These are phyloP conservation scores for Stenodera caucasica DNA, from an alignment of 2,888 invertebrate genomes.

Conservation along the genomic window DNA sequence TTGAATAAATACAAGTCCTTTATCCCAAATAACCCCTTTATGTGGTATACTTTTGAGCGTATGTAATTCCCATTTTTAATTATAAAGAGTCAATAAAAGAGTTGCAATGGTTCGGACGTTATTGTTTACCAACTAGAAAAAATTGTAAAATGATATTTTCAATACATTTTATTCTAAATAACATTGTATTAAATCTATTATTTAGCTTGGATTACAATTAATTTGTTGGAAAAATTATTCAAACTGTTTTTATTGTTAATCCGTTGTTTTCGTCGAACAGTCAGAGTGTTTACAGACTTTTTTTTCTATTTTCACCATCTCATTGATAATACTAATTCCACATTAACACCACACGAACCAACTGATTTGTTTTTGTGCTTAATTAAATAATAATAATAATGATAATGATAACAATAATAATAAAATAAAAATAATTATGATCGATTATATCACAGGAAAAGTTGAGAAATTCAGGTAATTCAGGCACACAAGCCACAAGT, in stretches of 20 bases:
- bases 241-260: background rate
- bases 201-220: background rate
- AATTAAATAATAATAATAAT: background rate
- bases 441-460: background rate
- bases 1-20: too few species aligned
- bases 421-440: background rate
- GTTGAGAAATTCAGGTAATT: background rate
- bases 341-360: background rate
- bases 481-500: constrained; percentile 36
- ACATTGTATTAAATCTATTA: too few species aligned
- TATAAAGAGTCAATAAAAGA: too few species aligned
- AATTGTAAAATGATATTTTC: too few species aligned
- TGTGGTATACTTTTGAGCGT: too few species aligned
- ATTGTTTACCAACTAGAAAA: too few species aligned
- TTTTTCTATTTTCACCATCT: background rate
- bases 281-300: background rate
- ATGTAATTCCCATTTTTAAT: too few species aligned
- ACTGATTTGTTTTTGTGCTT: background rate
- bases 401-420: background rate
- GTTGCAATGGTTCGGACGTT: too few species aligned
- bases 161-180: too few species aligned
- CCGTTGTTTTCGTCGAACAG: constrained; percentile 4
- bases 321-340: background rate
- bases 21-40: too few species aligned
- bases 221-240: background rate